Conservation (phyloP, 2,113 vertebrate species). For the Muntiacus reevesi region DNA sequence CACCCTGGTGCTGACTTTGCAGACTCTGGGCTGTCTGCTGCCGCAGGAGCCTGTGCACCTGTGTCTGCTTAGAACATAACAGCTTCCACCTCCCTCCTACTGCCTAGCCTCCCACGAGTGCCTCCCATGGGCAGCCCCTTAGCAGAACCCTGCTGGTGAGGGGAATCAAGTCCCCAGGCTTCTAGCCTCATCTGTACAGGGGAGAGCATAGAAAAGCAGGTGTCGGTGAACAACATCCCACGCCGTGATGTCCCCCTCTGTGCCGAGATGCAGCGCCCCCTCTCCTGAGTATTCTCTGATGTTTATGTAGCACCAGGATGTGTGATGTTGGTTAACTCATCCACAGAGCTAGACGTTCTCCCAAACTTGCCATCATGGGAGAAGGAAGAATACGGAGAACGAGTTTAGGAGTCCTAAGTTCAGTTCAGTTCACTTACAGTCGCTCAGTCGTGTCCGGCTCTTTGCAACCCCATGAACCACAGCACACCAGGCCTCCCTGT, state of each 20-base stretch:
- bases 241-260: accelerated
- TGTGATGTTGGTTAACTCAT: background rate
- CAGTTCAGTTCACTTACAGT: background rate
- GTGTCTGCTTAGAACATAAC: accelerated
- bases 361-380: background rate
- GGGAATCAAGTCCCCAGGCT: background rate
- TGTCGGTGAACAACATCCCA: accelerated
- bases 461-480: accelerated
- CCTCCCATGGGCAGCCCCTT: background rate
- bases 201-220: background rate
- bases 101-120: background rate
- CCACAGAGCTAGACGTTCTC: background rate
- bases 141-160: background rate
- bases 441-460: background rate
- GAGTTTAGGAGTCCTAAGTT: background rate
- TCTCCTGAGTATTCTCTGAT: background rate
- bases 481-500: background rate
- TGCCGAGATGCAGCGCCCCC: accelerated
- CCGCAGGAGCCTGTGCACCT: background rate
- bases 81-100: background rate
- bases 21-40: background rate
- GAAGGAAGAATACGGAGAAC: background rate
- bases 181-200: accelerated
- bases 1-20: background rate
- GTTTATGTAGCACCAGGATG: background rate